Conservation (phyloP, 2,113 vertebrate genomes). For the Turnix velox region DNA sequence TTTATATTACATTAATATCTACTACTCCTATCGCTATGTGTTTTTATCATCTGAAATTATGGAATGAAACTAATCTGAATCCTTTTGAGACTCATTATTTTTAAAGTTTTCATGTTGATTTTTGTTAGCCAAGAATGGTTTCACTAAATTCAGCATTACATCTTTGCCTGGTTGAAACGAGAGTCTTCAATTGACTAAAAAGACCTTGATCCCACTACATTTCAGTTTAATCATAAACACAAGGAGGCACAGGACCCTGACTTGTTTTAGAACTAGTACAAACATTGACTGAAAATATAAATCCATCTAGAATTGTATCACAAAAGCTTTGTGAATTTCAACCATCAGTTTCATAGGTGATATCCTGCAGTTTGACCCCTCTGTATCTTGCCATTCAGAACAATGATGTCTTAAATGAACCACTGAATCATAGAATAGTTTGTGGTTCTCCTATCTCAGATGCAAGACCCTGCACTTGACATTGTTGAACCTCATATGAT, state of each 20-base stretch:
- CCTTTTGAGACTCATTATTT: conserved; percentile 63
- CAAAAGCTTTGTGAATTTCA: background rate
- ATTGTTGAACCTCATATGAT: background rate
- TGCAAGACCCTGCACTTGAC: background rate
- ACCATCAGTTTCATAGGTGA: background rate
- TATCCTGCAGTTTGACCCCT: background rate
- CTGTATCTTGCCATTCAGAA: background rate
- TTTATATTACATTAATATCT: conserved; percentile 72
- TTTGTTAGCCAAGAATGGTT: conserved; percentile 48
- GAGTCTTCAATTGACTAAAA: conserved; percentile 36
- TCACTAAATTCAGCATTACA: conserved; percentile 44
- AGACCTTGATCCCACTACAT: conserved; percentile 8
- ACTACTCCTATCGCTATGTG: conserved; percentile 46
- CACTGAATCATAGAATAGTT: background rate
- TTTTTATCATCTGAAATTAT: conserved; percentile 59
- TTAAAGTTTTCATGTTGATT: conserved; percentile 64
- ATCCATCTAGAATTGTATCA: background rate
- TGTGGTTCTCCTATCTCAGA: background rate
- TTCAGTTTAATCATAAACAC: conserved; percentile 30
- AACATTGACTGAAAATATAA: background rate
- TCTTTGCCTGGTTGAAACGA: conserved; percentile 43
- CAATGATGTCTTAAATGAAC: background rate
- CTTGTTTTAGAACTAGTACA: background rate
- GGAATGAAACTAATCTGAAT: conserved; percentile 52
- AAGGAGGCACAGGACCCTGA: conserved; percentile 29